A percentile compares a stretch with the other conserved stretches of the same genome.
Conservation (phyloP, 2,797 vertebrate genomes). For the Melanotaenia maccullochi region DNA sequence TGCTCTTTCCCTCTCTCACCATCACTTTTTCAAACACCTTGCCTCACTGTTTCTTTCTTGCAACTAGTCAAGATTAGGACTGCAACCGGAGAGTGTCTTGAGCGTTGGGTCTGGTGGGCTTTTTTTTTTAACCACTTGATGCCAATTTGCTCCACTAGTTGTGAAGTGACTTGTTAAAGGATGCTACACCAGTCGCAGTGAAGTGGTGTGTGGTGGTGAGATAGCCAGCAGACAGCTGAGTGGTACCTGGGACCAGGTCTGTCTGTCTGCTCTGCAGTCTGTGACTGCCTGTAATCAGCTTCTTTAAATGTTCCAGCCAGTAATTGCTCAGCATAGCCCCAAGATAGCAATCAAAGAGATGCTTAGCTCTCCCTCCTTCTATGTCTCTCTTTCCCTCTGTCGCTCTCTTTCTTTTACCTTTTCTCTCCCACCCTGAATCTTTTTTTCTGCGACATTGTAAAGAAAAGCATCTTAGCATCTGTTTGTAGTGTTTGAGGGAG, state of each 20-base stretch:
- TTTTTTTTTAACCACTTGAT: slow-evolving; percentile 14
- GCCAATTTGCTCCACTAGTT: slow-evolving; percentile 14
- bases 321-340: slow-evolving; percentile 88
- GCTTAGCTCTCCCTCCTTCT: slow-evolving; percentile 78
- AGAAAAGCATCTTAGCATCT: slow-evolving; percentile 78
- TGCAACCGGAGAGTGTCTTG: slow-evolving; percentile 15
- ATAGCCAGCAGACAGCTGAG: slow-evolving; percentile 52
- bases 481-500: slow-evolving; percentile 67
- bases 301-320: slow-evolving; percentile 88
- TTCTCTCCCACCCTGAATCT: slow-evolving; percentile 24
- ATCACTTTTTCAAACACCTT: slow-evolving; percentile 57
- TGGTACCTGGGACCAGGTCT: slow-evolving; percentile 71
- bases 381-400: slow-evolving; percentile 15
- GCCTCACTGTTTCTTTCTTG: slow-evolving; percentile 45
- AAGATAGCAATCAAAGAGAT: slow-evolving; percentile 92
- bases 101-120: slow-evolving; percentile 19
- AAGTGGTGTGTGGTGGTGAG: slow-evolving; percentile 7
- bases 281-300: slow-evolving; percentile 84
- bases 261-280: slow-evolving; percentile 72
- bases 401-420: slow-evolving; percentile 18
- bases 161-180: slow-evolving; percentile 26
- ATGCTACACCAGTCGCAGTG: not conserved
- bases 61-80: slow-evolving; percentile 25
- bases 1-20: slow-evolving; percentile 69
- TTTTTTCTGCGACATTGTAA: slow-evolving; percentile 61